Evolutionary conservation across 2,113 vertebrate genomes (phyloP), one percentile per base, ranked within the genome.

Genomic region (Hylia prasina): DNA sequence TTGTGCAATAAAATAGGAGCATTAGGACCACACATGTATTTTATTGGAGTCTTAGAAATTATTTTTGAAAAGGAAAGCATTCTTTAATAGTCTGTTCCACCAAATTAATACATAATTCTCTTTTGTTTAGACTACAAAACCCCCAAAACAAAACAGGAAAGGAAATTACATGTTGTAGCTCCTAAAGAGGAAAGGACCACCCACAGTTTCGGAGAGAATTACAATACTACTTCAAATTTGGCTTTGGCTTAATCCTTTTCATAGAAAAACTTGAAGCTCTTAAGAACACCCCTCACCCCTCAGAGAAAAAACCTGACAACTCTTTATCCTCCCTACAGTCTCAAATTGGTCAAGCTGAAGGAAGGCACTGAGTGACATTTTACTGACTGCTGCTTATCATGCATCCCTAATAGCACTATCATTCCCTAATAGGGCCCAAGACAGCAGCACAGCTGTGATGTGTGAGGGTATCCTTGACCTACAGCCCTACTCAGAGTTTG

Each of bases 1-100:
- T 64, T 93, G 61, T 82, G 58, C 80, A 95, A 93, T 90, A 94
- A 96, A 97, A 93, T 61, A 86, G 66, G 28, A 91, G 51, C 35
- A 83, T 88, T 84, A 97, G 66, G 94, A 93, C 48, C 78, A 95
- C 65, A 91, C 25, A 60, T 22, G 37, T 18, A 51, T 66, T 86
- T 66, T 45, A 81, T 13, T 71, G 37, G 42, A 66, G 31, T 57
- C 53, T 86, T 65, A 82, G 45, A 93, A 92, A 95, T 79, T 56
- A 91, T 72, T 51, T 44, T 65, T 93, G 27, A 93, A 83, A 92
- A 69, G 35, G 42, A 63, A 45, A 82, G 37, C 18, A 33, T 15
- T 20, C 93, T 89, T 93, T 54, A 90, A 31, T 73, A 83, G 60
- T 61, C 40, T 66, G 51, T 64, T 89, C 50, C 39, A 64, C 63